Evolutionary conservation across 2,797 vertebrate species (phyloP).

Genomic region (Busarellus nigricollis): DNA sequence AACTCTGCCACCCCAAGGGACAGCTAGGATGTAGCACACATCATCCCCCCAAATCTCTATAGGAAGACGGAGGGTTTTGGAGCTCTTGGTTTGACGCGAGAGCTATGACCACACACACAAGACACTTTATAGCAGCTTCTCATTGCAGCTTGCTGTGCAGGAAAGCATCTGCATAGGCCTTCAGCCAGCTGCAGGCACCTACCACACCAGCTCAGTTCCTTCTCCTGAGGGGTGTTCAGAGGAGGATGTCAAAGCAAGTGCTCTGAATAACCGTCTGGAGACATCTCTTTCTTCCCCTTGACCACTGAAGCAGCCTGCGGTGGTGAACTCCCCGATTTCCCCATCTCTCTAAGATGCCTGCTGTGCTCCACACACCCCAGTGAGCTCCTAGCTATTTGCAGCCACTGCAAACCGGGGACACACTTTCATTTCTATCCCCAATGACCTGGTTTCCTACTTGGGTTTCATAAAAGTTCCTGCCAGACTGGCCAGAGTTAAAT

Average conservation of each 20-base stretch:
- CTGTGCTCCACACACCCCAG: background rate
- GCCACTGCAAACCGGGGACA: background rate
- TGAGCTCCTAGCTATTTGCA: background rate
- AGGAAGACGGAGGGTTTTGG: background rate
- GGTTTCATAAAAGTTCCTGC: background rate
- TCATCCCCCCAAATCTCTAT: fast-evolving
- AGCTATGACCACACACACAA: background rate
- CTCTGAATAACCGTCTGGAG: background rate
- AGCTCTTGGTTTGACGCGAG: fast-evolving
- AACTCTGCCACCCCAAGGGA: background rate
- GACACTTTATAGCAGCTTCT: background rate
- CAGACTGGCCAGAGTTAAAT: background rate
- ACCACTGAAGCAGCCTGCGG: background rate
- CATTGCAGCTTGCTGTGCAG: background rate
- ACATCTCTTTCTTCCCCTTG: background rate
- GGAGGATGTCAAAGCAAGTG: background rate
- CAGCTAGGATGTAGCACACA: fast-evolving
- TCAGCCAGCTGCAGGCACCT: background rate
- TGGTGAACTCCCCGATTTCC: background rate
- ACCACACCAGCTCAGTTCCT: background rate
- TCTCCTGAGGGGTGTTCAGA: background rate
- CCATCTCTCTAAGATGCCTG: background rate
- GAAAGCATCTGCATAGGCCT: background rate
- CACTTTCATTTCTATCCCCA: background rate
- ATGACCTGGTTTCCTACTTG: background rate